Evolutionary conservation across 2,113 vertebrate species (phyloP).

Genomic region (Ptyas mucosa): DNA sequence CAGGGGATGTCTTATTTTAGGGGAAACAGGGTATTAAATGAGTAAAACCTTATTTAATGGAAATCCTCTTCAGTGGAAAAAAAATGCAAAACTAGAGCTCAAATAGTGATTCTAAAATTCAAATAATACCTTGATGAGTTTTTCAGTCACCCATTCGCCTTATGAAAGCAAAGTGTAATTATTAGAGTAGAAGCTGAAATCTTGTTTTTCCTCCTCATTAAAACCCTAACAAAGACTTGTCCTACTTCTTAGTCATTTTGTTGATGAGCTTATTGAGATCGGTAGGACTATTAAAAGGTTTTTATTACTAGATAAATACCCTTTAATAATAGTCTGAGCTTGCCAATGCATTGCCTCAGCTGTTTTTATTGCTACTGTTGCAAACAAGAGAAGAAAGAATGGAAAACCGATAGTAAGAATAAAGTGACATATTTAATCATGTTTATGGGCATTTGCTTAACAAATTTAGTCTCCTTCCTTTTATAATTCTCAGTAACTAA

Average conservation of each 20-base stretch:
- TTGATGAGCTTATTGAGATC: neutral
- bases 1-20: too few relatives aligned
- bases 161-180: neutral
- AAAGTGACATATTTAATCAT: conserved; percentile 12
- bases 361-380: conserved; percentile 20
- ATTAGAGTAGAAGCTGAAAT: neutral
- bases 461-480: neutral
- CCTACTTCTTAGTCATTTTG: neutral
- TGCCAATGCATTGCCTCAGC: neutral
- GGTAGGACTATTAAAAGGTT: neutral
- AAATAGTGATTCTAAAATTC: neutral
- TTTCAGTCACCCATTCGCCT: neutral
- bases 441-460: conserved; percentile 26
- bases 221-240: neutral
- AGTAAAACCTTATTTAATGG: neutral
- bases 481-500: conserved; percentile 11
- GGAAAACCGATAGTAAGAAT: conserved; percentile 1
- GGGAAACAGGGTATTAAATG: neutral
- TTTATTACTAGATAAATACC: conserved; percentile 12
- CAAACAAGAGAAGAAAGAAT: neutral
- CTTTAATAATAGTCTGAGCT: neutral
- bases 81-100: neutral
- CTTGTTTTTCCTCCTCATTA: neutral
- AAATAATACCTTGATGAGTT: neutral
- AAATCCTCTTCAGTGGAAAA: neutral